Percentiles rank a stretch among this genome's conserved stretches.
Evolutionary conservation across 2,113 vertebrate species (phyloP).

Genomic region (Octodon degus): DNA sequence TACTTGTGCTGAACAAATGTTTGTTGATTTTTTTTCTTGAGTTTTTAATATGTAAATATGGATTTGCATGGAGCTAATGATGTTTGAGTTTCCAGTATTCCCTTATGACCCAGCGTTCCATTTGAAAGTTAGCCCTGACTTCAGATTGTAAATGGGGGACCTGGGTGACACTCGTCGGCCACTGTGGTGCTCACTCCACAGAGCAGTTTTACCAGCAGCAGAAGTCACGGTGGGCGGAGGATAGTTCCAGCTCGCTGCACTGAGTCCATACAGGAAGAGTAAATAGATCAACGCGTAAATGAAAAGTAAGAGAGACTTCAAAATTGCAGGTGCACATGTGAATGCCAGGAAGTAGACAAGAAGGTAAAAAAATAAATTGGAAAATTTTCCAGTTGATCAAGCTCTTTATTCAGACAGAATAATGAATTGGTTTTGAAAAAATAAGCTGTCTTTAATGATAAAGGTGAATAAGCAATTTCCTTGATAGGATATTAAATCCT

Average conservation of each 20-base stretch:
- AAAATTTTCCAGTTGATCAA: constrained; percentile 64
- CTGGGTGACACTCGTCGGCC: background rate
- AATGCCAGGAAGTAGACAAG: constrained; percentile 37
- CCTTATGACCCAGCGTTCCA: background rate
- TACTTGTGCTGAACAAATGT: background rate
- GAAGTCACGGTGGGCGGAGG: background rate
- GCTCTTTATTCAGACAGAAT: constrained; percentile 63
- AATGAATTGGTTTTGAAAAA: constrained; percentile 71
- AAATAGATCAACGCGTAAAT: constrained; percentile 38
- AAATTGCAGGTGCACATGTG: background rate
- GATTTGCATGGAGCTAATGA: constrained; percentile 16
- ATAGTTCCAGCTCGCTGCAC: background rate
- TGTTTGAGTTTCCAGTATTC: background rate
- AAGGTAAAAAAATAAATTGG: constrained; percentile 45
- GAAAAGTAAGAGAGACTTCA: constrained; percentile 29
- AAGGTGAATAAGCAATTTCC: constrained; percentile 71
- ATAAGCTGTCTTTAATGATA: constrained; percentile 70
- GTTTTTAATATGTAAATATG: background rate
- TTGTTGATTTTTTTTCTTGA: constrained; percentile 11
- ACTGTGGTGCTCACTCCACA: background rate
- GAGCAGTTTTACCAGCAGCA: background rate
- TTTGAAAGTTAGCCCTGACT: background rate
- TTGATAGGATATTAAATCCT: constrained; percentile 73
- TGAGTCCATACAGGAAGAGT: background rate
- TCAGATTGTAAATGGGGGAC: background rate